Evolutionary conservation across 2,797 vertebrate species (phyloP), one percentile per base, ranked within the genome.

Genomic region (Meda fulgida): DNA sequence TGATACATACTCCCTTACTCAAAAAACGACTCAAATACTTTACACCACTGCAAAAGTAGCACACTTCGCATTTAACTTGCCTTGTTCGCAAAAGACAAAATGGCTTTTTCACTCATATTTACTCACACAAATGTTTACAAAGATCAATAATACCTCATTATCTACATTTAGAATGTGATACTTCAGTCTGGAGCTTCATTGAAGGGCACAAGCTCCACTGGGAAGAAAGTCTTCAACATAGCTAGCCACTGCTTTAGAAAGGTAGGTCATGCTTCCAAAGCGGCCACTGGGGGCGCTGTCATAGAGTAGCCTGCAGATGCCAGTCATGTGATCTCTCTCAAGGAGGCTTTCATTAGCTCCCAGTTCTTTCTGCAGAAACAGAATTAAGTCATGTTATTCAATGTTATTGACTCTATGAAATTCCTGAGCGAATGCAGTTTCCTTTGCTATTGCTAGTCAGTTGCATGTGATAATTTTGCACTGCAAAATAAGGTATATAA

Each of bases 231-330:
- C 97, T 1, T 98, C 96, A 81, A 97, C 91, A 0, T 97, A 98
- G 80, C 91, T 93, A 18, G 96, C 96, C 84, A 97, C 97, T 0
- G 98, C 96, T 93, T 97, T 99, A 90, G 96, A 96, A 90, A 99
- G 96, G 93, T 99, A 99, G 76, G 98, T 98, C 97, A 99, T 98
- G 94, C 96, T 98, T 86, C 98, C 98, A 3, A 97, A 99, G 19
- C 97, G 96, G 29, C 98, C 98, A 0, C 98, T 99, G 0, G 98
- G 98, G 23, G 98, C 97, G 21, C 97, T 98, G 95, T 99, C 98
- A 1, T 99, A 99, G 84, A 99, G 94, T 86, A 99, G 93, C 89
- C 90, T 92, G 92, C 97, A 99, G 89, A 99, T 96, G 1, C 97
- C 96, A 0, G 96, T 98, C 3, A 94, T 92, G 0, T 95, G 95